Percentiles rank a stretch among this genome's conserved stretches.
These are phyloP conservation scores for Gephyroberyx darwinii DNA, from an alignment of 2,797 vertebrate genomes.

Conservation along the genomic window DNA sequence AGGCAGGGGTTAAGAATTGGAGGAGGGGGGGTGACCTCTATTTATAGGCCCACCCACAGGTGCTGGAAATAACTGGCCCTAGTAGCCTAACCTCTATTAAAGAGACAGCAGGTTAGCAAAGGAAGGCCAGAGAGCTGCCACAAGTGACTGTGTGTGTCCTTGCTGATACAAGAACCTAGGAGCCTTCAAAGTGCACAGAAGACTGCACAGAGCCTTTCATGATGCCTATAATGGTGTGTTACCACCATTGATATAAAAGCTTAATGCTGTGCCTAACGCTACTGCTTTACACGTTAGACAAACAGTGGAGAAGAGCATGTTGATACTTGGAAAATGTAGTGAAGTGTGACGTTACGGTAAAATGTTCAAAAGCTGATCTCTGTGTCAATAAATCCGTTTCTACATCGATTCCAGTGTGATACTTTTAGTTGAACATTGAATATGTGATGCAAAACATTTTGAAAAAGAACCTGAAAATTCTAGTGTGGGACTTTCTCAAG, in stretches of 20 bases:
- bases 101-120: slow-evolving; percentile 43
- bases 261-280: no score
- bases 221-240: no score
- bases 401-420: neutral
- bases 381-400: neutral
- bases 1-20: slow-evolving; percentile 46
- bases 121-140: slow-evolving; percentile 8
- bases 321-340: no score
- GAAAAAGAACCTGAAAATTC: no score
- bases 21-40: slow-evolving; percentile 41
- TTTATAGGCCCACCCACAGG: slow-evolving; percentile 67
- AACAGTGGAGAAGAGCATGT: no score
- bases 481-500: no score
- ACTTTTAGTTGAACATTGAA: neutral
- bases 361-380: neutral
- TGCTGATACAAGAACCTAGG: neutral
- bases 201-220: neutral
- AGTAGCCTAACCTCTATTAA: slow-evolving; percentile 45
- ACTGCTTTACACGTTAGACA: no score
- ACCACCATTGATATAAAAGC: no score
- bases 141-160: slow-evolving; percentile 5
- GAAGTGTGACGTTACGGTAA: no score
- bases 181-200: neutral
- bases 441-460: no score
- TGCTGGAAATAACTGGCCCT: slow-evolving; percentile 63